These are phyloP conservation scores for Astreopora myriophthalma DNA, from an alignment of 64 coral and sea anemone species.

Conservation along the genomic window DNA sequence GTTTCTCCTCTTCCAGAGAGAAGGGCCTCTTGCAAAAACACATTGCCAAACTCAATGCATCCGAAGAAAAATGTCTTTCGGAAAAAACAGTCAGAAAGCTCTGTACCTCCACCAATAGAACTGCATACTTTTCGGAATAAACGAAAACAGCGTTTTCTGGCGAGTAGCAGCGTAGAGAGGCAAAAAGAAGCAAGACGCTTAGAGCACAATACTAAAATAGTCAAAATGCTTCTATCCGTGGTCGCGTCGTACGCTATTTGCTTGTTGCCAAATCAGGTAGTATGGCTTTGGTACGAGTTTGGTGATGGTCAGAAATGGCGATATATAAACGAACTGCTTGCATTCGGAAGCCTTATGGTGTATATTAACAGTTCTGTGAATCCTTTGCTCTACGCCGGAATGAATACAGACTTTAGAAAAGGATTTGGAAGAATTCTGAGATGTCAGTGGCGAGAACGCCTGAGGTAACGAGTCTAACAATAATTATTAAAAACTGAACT, in stretches of 20 bases:
- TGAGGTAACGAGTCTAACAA: not conserved
- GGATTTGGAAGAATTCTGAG: slow-evolving; percentile 72
- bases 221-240: slow-evolving; percentile 86
- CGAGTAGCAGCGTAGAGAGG: not conserved
- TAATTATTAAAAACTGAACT: no score
- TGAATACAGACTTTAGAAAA: slow-evolving; percentile 92
- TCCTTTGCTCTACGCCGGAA: slow-evolving; percentile 86
- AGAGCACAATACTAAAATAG: slow-evolving; percentile 82
- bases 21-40: not conserved
- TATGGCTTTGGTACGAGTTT: slow-evolving; percentile 88
- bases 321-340: slow-evolving; percentile 33
- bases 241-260: slow-evolving; percentile 78
- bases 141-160: not conserved
- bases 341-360: slow-evolving; percentile 80
- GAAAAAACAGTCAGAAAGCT: not conserved
- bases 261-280: slow-evolving; percentile 82
- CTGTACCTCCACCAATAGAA: not conserved
- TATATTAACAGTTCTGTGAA: slow-evolving; percentile 90
- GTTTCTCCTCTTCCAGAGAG: not conserved
- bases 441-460: not conserved
- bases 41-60: not conserved
- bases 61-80: not conserved
- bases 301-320: slow-evolving; percentile 57
- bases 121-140: not conserved
- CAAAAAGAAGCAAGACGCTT: slow-evolving; percentile 73